phyloP scores from a whole-genome alignment of 2,888 invertebrate genomes.

The Ceratothoa steindachneri region DNA sequence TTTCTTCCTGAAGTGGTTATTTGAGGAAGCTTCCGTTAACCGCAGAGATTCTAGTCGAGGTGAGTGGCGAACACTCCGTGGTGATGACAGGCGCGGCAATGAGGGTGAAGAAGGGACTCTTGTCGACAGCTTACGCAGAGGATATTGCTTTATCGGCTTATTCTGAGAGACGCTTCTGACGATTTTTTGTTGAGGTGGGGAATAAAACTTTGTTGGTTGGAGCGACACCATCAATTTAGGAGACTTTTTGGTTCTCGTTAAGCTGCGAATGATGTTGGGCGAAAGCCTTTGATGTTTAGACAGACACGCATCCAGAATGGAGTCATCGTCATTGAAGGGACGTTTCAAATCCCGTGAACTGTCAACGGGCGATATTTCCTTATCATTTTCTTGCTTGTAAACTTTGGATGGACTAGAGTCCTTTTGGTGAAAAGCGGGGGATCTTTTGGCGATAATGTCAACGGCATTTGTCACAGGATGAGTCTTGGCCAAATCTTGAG shows the following conservation, averaged over 20 bases:
- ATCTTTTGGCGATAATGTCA: background rate
- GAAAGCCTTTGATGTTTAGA: background rate
- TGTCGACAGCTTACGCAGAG: background rate
- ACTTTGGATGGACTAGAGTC: background rate
- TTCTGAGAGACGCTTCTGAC: background rate
- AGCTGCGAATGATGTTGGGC: background rate
- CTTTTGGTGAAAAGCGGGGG: background rate
- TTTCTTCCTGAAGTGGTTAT: background rate
- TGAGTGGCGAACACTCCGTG: too few species aligned
- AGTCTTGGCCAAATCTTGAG: background rate
- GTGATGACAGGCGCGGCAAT: background rate
- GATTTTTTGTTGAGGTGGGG: background rate
- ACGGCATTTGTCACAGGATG: background rate
- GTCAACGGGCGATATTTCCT: background rate
- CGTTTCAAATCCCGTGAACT: background rate
- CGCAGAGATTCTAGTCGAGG: background rate
- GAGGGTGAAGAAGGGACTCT: background rate
- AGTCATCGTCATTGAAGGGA: background rate
- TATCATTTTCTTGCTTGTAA: background rate
- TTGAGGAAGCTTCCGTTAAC: background rate
- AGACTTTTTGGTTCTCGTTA: background rate
- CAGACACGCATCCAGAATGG: background rate
- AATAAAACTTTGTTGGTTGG: background rate
- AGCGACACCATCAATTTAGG: background rate
- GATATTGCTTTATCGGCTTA: background rate